Evolutionary conservation across 2,113 vertebrate species (phyloP).

Genomic region (Sitta europaea): DNA sequence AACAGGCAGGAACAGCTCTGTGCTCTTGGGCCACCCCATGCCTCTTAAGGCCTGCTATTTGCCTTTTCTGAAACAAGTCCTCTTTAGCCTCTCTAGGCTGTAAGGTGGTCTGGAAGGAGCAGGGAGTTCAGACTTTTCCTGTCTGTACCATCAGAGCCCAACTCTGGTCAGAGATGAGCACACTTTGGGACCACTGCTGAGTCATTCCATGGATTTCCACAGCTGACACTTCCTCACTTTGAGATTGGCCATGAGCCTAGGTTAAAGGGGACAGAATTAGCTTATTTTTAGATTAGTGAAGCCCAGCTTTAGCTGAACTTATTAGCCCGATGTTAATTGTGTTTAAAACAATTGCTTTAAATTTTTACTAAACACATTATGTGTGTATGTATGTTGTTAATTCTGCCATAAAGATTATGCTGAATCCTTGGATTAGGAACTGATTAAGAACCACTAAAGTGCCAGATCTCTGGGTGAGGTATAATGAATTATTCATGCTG

Average conservation of each 20-base stretch:
- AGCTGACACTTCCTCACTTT: neutral
- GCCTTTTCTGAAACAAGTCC: neutral
- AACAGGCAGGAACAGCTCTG: neutral
- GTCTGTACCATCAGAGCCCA: neutral
- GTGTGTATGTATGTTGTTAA: neutral
- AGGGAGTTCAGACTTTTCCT: neutral
- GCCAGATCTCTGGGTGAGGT: neutral
- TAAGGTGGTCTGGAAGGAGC: neutral
- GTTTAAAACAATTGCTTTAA: neutral
- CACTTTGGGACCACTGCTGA: neutral
- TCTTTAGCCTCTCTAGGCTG: neutral
- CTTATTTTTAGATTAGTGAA: neutral
- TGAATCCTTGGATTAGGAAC: neutral
- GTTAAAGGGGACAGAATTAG: neutral
- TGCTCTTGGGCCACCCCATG: neutral
- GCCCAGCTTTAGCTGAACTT: neutral
- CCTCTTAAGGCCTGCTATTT: neutral
- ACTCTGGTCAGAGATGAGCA: neutral
- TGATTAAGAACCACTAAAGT: neutral
- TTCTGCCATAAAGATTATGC: neutral
- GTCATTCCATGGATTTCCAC: neutral
- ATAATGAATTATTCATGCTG: conserved; percentile 6
- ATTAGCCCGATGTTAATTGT: neutral
- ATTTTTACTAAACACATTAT: neutral
- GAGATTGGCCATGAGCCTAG: neutral